phyloP scores from a whole-genome alignment of 2,888 invertebrate species.

The Caenorhabditis angaria region DNA sequence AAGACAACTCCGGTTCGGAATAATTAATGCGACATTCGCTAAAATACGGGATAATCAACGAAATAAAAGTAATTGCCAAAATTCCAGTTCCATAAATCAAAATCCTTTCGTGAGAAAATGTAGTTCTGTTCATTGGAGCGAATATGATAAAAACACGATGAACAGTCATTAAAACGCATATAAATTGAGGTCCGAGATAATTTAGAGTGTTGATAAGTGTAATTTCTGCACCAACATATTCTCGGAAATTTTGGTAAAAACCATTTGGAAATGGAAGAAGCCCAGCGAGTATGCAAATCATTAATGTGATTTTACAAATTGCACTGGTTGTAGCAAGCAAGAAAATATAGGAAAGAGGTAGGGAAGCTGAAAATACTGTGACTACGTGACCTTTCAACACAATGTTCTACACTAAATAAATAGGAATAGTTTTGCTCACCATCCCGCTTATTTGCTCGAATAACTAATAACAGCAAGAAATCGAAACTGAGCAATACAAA shows the following conservation, averaged over 20 bases:
- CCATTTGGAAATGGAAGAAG: not conserved
- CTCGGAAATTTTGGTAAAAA: not conserved
- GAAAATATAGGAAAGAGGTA: not conserved
- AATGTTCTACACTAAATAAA: too few species aligned
- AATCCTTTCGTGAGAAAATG: not conserved
- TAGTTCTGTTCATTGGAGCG: not conserved
- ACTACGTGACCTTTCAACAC: too few species aligned
- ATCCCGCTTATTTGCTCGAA: not conserved
- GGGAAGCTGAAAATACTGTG: not conserved
- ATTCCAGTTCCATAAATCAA: not conserved
- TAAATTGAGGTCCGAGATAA: not conserved
- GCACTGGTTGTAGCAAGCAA: not conserved
- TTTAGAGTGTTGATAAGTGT: not conserved
- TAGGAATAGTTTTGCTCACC: too few species aligned
- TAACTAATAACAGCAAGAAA: not conserved
- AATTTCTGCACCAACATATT: not conserved
- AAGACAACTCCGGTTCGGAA: not conserved
- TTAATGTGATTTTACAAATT: not conserved
- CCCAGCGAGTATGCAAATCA: not conserved
- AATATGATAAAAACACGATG: not conserved
- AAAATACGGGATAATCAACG: not conserved
- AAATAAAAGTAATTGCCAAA: not conserved
- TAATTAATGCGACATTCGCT: slow-evolving; percentile 4
- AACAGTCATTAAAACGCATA: slow-evolving; percentile 8
- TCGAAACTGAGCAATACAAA: not conserved